These are phyloP conservation scores for Coronaproctus castanopsis DNA, from an alignment of 2,888 invertebrate species.

Conservation along the genomic window DNA sequence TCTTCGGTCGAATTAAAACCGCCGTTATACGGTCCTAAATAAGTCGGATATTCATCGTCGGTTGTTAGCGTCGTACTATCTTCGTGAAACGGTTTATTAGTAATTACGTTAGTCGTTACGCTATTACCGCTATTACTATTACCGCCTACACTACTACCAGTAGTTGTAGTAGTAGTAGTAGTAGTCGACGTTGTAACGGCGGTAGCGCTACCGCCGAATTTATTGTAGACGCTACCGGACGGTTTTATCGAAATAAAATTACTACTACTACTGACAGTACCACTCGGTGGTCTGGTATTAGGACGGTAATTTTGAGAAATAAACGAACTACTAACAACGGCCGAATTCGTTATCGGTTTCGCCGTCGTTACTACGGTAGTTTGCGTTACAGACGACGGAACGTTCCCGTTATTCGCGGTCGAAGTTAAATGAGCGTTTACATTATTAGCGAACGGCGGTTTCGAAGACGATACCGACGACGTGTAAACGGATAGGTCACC, in stretches of 20 bases:
- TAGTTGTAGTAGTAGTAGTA: background rate
- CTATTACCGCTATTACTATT: background rate
- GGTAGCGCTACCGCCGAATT: background rate
- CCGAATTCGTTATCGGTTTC: slow-evolving; percentile 12
- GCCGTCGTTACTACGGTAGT: slow-evolving; percentile 15
- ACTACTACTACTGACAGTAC: background rate
- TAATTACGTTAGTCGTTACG: background rate
- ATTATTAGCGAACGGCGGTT: background rate
- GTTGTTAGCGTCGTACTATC: background rate
- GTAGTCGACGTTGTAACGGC: slow-evolving; percentile 1
- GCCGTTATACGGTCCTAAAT: background rate
- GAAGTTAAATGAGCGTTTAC: background rate
- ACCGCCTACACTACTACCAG: background rate
- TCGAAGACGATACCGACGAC: background rate
- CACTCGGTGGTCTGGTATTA: background rate
- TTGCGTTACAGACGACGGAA: slow-evolving; percentile 3
- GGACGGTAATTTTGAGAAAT: slow-evolving; percentile 2
- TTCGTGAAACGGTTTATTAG: too few species aligned
- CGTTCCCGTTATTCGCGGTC: background rate
- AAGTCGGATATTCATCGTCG: background rate
- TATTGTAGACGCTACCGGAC: too few species aligned
- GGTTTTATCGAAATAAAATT: slow-evolving; percentile 1
- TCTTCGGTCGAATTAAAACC: slow-evolving; percentile 31
- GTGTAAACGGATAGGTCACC: background rate
- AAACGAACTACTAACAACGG: slow-evolving; percentile 2